A percentile compares a stretch with the other conserved stretches of the same genome.
phyloP scores from a whole-genome alignment of 2,797 vertebrate species.

The Tragopan temminckii region DNA sequence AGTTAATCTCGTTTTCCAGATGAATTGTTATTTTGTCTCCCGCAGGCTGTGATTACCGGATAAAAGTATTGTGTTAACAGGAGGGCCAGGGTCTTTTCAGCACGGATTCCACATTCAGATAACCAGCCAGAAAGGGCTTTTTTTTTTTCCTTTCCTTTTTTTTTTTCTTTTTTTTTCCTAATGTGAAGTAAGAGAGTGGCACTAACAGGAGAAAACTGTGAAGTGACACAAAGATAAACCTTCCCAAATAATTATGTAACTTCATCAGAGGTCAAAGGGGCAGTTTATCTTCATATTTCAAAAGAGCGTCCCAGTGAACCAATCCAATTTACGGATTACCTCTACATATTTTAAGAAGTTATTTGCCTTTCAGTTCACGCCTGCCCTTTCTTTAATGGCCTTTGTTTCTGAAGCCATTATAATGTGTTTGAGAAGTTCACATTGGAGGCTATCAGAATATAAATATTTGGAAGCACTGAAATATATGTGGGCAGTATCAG shows the following conservation, averaged over 20 bases:
- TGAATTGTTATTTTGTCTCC: conserved; percentile 93
- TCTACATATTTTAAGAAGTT: conserved; percentile 59
- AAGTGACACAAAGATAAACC: conserved; percentile 58
- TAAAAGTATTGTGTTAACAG: conserved; percentile 90
- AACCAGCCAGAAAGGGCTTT: conserved; percentile 38
- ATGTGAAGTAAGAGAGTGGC: conserved; percentile 51
- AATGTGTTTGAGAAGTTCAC: conserved; percentile 22
- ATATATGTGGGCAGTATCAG: conserved; percentile 38
- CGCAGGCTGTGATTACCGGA: conserved; percentile 91
- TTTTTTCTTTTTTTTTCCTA: not conserved
- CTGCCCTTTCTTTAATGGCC: conserved; percentile 31
- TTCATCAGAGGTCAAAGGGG: conserved; percentile 30
- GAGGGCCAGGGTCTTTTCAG: conserved; percentile 76
- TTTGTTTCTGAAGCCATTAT: conserved; percentile 46
- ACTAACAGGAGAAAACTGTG: conserved; percentile 39
- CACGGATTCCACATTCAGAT: conserved; percentile 37
- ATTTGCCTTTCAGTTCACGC: conserved; percentile 48
- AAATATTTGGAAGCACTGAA: conserved; percentile 62
- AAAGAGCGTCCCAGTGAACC: not conserved
- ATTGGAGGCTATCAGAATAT: conserved; percentile 32
- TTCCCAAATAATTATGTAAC: conserved; percentile 72
- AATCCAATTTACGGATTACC: conserved; percentile 29
- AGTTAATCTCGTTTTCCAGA: conserved; percentile 97
- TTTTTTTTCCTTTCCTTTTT: not conserved
- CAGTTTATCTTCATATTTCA: conserved; percentile 63